These are phyloP conservation scores for Setophaga coronata DNA, from an alignment of 2,113 vertebrate genomes.

Conservation along the genomic window DNA sequence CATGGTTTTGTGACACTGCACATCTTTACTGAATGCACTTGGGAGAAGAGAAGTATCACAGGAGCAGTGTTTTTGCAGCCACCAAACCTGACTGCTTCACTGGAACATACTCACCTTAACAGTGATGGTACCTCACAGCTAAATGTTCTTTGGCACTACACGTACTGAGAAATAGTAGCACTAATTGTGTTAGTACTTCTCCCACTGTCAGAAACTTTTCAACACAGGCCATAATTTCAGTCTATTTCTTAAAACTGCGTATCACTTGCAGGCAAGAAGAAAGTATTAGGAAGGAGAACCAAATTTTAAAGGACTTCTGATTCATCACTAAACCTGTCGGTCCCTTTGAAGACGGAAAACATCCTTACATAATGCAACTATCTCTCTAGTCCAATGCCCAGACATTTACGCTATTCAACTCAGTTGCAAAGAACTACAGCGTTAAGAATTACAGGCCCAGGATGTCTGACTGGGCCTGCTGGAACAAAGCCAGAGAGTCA, in stretches of 20 bases:
- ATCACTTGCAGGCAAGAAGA: neutral
- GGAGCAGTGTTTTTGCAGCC: neutral
- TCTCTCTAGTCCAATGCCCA: neutral
- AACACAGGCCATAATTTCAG: neutral
- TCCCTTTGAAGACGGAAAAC: neutral
- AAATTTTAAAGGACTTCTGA: neutral
- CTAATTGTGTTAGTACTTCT: neutral
- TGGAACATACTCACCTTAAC: neutral
- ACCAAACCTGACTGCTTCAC: neutral
- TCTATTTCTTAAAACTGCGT: neutral
- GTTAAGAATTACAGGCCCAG: neutral
- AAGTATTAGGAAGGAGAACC: neutral
- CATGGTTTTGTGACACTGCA: neutral
- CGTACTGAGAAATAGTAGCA: neutral
- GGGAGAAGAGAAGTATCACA: neutral
- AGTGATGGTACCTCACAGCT: neutral
- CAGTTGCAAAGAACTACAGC: neutral
- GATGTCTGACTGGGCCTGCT: neutral
- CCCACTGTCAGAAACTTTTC: neutral
- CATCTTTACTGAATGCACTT: neutral
- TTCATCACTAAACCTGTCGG: neutral
- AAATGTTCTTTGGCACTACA: neutral
- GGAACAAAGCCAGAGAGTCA: neutral
- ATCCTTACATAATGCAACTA: neutral
- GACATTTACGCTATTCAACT: neutral